phyloP scores from a whole-genome alignment of 2,797 vertebrate genomes.

The Botia kubotai region DNA sequence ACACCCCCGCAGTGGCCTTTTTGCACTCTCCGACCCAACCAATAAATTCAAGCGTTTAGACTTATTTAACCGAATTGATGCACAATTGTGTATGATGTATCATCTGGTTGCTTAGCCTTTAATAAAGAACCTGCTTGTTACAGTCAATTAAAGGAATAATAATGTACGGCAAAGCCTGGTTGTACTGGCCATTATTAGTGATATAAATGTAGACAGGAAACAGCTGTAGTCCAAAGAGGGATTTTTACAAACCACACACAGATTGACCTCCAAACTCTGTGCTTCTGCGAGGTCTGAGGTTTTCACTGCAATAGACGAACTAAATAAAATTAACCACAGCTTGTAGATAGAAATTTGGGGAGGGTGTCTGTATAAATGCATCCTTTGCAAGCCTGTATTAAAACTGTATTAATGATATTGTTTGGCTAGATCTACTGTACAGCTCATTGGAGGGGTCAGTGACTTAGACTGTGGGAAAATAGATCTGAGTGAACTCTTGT shows the following conservation, averaged over 20 bases:
- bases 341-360: background rate
- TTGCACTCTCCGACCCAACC: constrained; percentile 38
- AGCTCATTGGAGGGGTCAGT: background rate
- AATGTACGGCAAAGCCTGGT: constrained; percentile 61
- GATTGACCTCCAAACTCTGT: constrained; percentile 34
- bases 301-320: background rate
- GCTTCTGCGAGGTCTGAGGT: background rate
- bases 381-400: background rate
- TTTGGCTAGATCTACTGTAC: background rate
- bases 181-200: constrained; percentile 63
- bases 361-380: background rate
- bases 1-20: constrained; percentile 1
- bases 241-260: constrained; percentile 56
- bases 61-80: constrained; percentile 13
- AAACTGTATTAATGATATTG: background rate
- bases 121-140: constrained; percentile 38
- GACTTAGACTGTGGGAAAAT: constrained; percentile 5
- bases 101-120: constrained; percentile 27
- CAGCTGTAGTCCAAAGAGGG: constrained; percentile 6
- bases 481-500: constrained; percentile 18
- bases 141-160: constrained; percentile 65
- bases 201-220: constrained; percentile 46
- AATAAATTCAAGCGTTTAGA: background rate
- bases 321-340: constrained; percentile 4
- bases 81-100: constrained; percentile 24